These are phyloP conservation scores for Octomys mimax DNA, from an alignment of 2,797 vertebrate genomes.

Conservation along the genomic window DNA sequence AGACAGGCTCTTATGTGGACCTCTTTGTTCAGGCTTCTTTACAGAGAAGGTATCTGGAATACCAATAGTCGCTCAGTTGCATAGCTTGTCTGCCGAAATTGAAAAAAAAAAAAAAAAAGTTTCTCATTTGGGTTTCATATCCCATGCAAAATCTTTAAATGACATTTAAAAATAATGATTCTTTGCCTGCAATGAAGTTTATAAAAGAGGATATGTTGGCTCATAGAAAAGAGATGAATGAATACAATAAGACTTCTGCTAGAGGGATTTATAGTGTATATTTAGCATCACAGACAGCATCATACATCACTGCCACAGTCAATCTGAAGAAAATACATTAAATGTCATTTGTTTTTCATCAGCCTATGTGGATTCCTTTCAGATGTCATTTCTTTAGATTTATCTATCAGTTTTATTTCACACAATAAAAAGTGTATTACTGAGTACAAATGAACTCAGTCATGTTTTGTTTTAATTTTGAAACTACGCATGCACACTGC, in stretches of 20 bases:
- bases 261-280: slow-evolving; percentile 91
- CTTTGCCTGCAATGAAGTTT: slow-evolving; percentile 84
- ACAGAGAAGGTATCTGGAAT: slow-evolving; percentile 48
- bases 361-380: slow-evolving; percentile 83
- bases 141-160: slow-evolving; percentile 81
- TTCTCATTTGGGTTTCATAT: slow-evolving; percentile 64
- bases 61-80: slow-evolving; percentile 51
- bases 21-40: background rate
- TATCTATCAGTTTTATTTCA: slow-evolving; percentile 83
- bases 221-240: slow-evolving; percentile 88
- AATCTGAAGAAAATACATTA: slow-evolving; percentile 87
- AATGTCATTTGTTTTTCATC: slow-evolving; percentile 87
- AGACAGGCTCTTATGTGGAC: slow-evolving; percentile 42
- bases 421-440: slow-evolving; percentile 86
- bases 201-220: slow-evolving; percentile 84
- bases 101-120: background rate
- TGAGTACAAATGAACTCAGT: slow-evolving; percentile 82
- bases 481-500: slow-evolving; percentile 48
- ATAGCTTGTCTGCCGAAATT: slow-evolving; percentile 58
- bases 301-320: slow-evolving; percentile 89
- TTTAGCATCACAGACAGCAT: slow-evolving; percentile 89
- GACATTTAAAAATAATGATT: slow-evolving; percentile 86
- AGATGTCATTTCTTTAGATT: slow-evolving; percentile 66
- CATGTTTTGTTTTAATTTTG: slow-evolving; percentile 64
- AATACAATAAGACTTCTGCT: slow-evolving; percentile 88